Base-by-base conservation (phyloP, 1,140 invertebrate species). In the Eufriesea mexicana region DNA sequence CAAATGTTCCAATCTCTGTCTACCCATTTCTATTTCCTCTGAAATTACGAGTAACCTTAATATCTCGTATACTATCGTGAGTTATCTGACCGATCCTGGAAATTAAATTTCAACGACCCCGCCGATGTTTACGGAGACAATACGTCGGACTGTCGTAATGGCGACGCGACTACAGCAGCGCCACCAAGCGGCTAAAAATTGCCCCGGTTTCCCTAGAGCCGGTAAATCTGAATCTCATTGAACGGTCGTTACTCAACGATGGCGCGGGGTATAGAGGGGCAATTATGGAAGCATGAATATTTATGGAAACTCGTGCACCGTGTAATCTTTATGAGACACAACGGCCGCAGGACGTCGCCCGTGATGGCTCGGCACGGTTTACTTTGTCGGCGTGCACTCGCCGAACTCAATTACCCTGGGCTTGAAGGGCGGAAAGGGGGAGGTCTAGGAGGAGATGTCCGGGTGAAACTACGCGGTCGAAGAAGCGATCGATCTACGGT, bases 241-340 rank as follows among this genome's bases (percentile, higher is more conserved):
- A 28, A 75, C 80, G 76, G 49, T 87, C 78, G 71, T 87, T 88
- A 85, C 57, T 82, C 59, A 80, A 84, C 54, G 49, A 70, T 54
- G 42, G 45, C 67, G 51, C 23, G 64, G 72, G 73, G 49, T 28
- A 35, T 4, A 71, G 71, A 79, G 68, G 80, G 84, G 62, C 77
- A 88, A 89, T 88, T 88, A 88, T 88, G 87, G 87, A 66, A 79
- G 79, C 86, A 88, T 88, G 86, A 88, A 88, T 88, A 88, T 88
- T 88, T 88, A 88, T 88, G 87, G 84, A 88, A 88, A 88, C 57
- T 57, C 79, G 86, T 68, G 84, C 64, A 88, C 75, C 84, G 79
- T 88, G 87, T 88, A 88, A 88, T 88, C 87, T 88, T 88, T 88
- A 88, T 84, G 87, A 85, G 85, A 87, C 73, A 84, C 68, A 88